Percentiles rank a stretch among this genome's conserved stretches.
Evolutionary conservation across 2,888 invertebrate genomes (phyloP).

Genomic region (Stegophylla sp.): DNA sequence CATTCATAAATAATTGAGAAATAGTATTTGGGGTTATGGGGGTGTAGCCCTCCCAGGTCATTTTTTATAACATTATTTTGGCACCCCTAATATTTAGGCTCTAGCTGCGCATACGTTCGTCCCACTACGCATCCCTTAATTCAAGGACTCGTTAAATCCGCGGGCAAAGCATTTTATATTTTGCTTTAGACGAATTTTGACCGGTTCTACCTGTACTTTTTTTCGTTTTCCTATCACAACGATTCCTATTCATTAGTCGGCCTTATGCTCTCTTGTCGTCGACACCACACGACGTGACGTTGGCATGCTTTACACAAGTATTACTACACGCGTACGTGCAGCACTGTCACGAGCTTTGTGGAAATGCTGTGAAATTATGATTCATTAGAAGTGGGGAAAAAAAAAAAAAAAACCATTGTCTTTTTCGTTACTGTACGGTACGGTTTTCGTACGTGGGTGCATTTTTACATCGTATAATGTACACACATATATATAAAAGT

Average conservation of each 20-base stretch:
- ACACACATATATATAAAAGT: neutral
- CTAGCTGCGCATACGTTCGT: too few species aligned
- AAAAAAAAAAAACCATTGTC: conserved; percentile 36
- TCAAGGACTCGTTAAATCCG: too few species aligned
- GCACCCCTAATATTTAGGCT: too few species aligned
- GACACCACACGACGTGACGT: neutral
- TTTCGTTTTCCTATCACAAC: neutral
- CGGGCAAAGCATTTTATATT: too few species aligned
- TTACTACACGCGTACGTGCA: neutral
- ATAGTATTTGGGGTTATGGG: too few species aligned
- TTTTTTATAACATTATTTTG: too few species aligned
- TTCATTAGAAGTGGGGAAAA: conserved; percentile 33
- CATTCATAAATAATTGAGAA: too few species aligned
- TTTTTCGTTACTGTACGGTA: neutral
- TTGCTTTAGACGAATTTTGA: too few species aligned
- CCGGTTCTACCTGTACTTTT: neutral
- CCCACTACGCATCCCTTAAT: too few species aligned
- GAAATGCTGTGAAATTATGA: conserved; percentile 1
- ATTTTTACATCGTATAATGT: neutral
- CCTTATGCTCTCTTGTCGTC: neutral
- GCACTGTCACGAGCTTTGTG: conserved; percentile 41
- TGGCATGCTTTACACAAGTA: neutral
- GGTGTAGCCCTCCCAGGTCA: too few species aligned
- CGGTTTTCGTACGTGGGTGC: neutral
- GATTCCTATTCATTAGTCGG: conserved; percentile 31